Evolutionary conservation across 2,888 invertebrate genomes (phyloP).

Genomic region (Drosophila meridionalis): DNA sequence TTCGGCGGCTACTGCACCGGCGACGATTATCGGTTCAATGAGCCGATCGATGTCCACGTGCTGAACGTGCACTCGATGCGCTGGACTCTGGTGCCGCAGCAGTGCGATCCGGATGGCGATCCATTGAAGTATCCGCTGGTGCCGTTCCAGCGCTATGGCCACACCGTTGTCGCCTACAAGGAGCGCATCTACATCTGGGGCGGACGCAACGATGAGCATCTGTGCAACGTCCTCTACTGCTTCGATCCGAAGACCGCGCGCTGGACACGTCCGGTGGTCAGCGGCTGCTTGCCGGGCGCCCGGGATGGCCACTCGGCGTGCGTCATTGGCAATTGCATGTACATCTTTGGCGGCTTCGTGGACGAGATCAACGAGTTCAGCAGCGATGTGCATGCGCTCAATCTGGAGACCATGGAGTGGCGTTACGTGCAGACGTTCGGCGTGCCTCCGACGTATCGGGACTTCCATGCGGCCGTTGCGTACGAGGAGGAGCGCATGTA

Average conservation of each 20-base stretch:
- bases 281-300: conserved; percentile 91
- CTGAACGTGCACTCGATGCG: conserved; percentile 90
- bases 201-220: conserved; percentile 92
- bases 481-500: conserved; percentile 91
- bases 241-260: conserved; percentile 90
- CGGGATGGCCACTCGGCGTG: conserved; percentile 97
- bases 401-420: conserved; percentile 91
- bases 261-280: conserved; percentile 89
- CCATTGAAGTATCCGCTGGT: conserved; percentile 86
- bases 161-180: conserved; percentile 93
- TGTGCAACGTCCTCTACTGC: conserved; percentile 92
- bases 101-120: conserved; percentile 85
- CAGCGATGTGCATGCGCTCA: conserved; percentile 90
- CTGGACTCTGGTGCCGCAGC: conserved; percentile 86
- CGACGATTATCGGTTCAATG: conserved; percentile 89
- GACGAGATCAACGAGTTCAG: conserved; percentile 93
- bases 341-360: conserved; percentile 96
- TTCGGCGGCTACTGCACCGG: conserved; percentile 97
- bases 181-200: conserved; percentile 94
- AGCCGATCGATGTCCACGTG: conserved; percentile 94
- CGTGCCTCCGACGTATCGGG: conserved; percentile 90
- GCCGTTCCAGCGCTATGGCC: conserved; percentile 94
- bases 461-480: conserved; percentile 95
- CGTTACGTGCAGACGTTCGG: conserved; percentile 88
- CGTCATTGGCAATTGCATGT: conserved; percentile 91